Conservation (phyloP, 2,888 invertebrate species). For the Chrysolina americana region DNA sequence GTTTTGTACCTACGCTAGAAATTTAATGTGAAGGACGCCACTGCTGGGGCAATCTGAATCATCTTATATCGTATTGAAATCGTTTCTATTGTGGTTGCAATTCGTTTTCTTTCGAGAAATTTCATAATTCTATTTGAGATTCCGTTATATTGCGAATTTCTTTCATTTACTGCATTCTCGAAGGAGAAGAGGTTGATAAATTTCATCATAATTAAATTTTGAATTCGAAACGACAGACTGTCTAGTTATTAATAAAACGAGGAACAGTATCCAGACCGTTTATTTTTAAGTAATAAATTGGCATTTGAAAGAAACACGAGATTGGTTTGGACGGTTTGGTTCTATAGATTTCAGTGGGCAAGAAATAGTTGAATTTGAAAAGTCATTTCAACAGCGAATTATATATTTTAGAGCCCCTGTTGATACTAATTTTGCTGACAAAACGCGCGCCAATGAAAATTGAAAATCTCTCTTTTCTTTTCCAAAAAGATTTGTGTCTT, state of each 20-base stretch:
- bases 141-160: not conserved
- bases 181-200: slow-evolving; percentile 36
- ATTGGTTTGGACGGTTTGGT: no score
- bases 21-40: not conserved
- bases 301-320: not conserved
- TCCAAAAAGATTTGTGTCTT: no score
- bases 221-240: slow-evolving; percentile 27
- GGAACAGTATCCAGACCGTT: not conserved
- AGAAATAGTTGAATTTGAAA: no score
- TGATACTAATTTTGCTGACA: no score
- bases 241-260: slow-evolving; percentile 13
- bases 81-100: slow-evolving; percentile 39
- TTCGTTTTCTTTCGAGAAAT: slow-evolving; percentile 36
- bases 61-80: slow-evolving; percentile 28
- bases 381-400: no score
- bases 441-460: no score
- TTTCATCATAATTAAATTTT: slow-evolving; percentile 41
- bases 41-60: not conserved
- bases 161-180: not conserved
- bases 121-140: slow-evolving; percentile 35
- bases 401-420: no score
- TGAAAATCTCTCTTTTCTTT: no score
- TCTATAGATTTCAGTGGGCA: no score
- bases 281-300: not conserved
- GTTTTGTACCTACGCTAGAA: not conserved